phyloP scores from a whole-genome alignment of 30 jellyfish, hydroid and myxozoan species.

The Cassiopea xamachana region DNA sequence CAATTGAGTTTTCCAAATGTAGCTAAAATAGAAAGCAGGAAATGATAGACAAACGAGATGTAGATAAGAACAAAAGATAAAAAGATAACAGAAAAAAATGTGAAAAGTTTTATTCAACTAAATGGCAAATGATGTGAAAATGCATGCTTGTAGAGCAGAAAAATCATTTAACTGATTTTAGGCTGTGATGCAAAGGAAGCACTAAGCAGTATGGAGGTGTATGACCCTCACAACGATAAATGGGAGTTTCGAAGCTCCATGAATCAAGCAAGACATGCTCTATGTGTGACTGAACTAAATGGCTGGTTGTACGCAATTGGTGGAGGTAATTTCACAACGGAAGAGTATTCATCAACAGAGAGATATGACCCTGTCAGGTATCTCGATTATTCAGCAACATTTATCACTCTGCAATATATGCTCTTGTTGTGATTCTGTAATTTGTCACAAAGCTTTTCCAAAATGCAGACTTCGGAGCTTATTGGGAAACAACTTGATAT shows the following conservation, averaged over 20 bases:
- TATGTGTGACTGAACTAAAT: conserved; percentile 60
- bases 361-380: conserved; percentile 89
- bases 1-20: no score
- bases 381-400: neutral
- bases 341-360: conserved; percentile 72
- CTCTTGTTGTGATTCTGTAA: neutral
- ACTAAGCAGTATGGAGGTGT: conserved; percentile 60
- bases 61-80: no score
- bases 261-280: conserved; percentile 79
- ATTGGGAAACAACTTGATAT: no score
- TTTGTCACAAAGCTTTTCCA: no score
- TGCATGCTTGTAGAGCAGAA: neutral
- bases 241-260: conserved; percentile 75
- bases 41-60: no score
- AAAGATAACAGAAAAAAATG: no score
- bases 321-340: conserved; percentile 68
- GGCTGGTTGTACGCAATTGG: conserved; percentile 91
- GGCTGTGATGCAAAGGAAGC: conserved; percentile 81
- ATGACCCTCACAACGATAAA: conserved; percentile 50
- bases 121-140: neutral
- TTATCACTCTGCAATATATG: neutral
- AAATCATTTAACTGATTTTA: neutral
- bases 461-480: no score
- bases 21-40: no score
- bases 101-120: no score